phyloP scores from a whole-genome alignment of 1,140 invertebrate genomes.

The Lutraria rhynchaena region DNA sequence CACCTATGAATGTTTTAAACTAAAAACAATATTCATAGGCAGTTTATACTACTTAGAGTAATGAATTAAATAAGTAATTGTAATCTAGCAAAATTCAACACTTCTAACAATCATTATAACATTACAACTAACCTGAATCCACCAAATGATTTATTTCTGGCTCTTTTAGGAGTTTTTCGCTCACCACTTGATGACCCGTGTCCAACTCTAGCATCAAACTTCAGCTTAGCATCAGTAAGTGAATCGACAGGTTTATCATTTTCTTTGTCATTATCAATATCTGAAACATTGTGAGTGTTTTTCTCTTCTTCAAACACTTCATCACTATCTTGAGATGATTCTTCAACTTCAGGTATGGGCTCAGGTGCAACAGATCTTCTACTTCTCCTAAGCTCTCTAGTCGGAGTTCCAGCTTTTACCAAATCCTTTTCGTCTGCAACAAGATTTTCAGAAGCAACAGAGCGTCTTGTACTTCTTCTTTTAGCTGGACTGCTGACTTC shows the following conservation, averaged over 20 bases:
- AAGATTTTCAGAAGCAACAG: neutral
- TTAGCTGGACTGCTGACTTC: constrained; percentile 9
- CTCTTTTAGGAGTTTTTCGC: neutral
- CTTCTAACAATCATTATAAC: neutral
- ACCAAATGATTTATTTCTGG: constrained; percentile 53
- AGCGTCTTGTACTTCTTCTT: constrained; percentile 19
- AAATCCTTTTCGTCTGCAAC: neutral
- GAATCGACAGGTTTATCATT: too few relatives aligned
- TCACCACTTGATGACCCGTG: neutral
- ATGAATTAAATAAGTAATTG: too few relatives aligned
- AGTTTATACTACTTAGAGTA: too few relatives aligned
- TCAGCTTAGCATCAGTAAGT: too few relatives aligned
- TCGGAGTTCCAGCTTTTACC: neutral
- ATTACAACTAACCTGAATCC: constrained; percentile 47
- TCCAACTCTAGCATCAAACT: neutral
- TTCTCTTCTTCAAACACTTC: constrained; percentile 26
- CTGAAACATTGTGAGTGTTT: neutral
- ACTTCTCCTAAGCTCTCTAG: neutral
- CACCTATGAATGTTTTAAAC: too few relatives aligned
- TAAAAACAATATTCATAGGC: too few relatives aligned
- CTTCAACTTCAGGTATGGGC: constrained; percentile 3
- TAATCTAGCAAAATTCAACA: too few relatives aligned
- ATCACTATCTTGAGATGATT: constrained; percentile 23
- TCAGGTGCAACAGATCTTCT: constrained; percentile 34
- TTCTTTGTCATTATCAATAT: neutral